These are phyloP conservation scores for Drosophila melanica DNA, from an alignment of 1,140 invertebrate genomes.

Conservation along the genomic window DNA sequence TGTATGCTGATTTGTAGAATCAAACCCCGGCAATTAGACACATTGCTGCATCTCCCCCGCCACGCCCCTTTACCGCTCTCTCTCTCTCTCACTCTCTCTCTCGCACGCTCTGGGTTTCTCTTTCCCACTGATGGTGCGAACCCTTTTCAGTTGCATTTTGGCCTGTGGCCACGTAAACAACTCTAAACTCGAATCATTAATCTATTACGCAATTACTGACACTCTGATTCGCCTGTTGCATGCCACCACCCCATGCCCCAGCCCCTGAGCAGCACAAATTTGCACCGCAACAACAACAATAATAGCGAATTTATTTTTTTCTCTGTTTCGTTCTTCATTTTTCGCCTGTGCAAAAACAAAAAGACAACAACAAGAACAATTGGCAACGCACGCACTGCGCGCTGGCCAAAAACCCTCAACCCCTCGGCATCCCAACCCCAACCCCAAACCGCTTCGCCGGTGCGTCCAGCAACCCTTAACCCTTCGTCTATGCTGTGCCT, in stretches of 20 bases:
- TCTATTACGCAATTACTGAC: conserved; percentile 77
- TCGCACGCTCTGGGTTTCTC: no score
- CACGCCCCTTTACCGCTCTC: not conserved
- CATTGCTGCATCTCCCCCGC: no score
- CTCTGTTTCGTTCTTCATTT: conserved; percentile 36
- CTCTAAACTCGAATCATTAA: conserved; percentile 72
- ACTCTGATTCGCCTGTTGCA: conserved; percentile 66
- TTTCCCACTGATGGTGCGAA: conserved; percentile 1
- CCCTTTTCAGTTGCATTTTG: conserved; percentile 48
- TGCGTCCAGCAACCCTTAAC: conserved; percentile 28
- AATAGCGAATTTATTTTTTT: conserved; percentile 18
- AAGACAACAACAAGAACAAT: conserved; percentile 19
- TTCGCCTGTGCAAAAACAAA: conserved; percentile 35
- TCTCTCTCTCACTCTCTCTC: not conserved
- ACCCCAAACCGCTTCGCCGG: not conserved
- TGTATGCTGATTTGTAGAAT: no score
- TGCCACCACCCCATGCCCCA: not conserved
- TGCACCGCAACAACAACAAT: conserved; percentile 37
- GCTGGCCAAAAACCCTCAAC: not conserved
- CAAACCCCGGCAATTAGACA: no score
- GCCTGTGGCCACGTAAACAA: conserved; percentile 63
- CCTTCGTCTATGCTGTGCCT: conserved; percentile 6
- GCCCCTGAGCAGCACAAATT: conserved; percentile 9
- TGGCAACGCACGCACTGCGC: conserved; percentile 33
- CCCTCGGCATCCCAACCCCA: not conserved